Evolutionary conservation across 2,888 invertebrate genomes (phyloP).

Genomic region (Unio pictorum): DNA sequence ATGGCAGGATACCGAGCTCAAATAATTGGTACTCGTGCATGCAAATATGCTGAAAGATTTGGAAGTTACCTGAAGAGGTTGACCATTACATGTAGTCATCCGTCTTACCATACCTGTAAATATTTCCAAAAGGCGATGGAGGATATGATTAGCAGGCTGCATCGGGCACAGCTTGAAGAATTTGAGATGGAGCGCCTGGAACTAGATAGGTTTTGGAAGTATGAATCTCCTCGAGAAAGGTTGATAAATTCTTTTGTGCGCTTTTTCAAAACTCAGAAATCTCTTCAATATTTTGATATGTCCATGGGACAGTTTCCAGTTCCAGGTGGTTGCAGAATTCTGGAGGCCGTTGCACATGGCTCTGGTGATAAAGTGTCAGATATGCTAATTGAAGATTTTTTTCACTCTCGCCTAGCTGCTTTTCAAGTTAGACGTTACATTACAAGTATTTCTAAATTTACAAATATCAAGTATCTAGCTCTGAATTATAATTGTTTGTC

Average conservation of each 20-base stretch:
- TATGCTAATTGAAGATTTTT: slow-evolving; percentile 58
- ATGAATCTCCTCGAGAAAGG: slow-evolving; percentile 48
- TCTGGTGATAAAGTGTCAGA: slow-evolving; percentile 43
- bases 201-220: slow-evolving; percentile 59
- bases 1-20: slow-evolving; percentile 46
- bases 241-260: slow-evolving; percentile 44
- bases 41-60: slow-evolving; percentile 45
- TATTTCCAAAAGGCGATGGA: slow-evolving; percentile 51
- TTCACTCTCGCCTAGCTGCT: slow-evolving; percentile 47
- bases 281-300: slow-evolving; percentile 48
- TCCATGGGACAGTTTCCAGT: slow-evolving; percentile 41
- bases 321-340: slow-evolving; percentile 42
- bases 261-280: slow-evolving; percentile 49
- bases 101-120: slow-evolving; percentile 50
- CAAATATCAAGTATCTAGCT: slow-evolving; percentile 46
- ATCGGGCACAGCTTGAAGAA: slow-evolving; percentile 34
- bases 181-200: slow-evolving; percentile 52
- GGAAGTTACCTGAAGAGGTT: slow-evolving; percentile 46
- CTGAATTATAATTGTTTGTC: slow-evolving; percentile 59
- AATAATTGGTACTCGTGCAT: slow-evolving; percentile 31
- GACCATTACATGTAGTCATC: slow-evolving; percentile 52
- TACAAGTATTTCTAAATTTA: slow-evolving; percentile 42
- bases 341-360: slow-evolving; percentile 48
- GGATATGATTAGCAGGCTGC: slow-evolving; percentile 42
- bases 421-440: slow-evolving; percentile 42